Evolutionary conservation across 2,888 invertebrate genomes (phyloP).

Genomic region (Mermis nigrescens): DNA sequence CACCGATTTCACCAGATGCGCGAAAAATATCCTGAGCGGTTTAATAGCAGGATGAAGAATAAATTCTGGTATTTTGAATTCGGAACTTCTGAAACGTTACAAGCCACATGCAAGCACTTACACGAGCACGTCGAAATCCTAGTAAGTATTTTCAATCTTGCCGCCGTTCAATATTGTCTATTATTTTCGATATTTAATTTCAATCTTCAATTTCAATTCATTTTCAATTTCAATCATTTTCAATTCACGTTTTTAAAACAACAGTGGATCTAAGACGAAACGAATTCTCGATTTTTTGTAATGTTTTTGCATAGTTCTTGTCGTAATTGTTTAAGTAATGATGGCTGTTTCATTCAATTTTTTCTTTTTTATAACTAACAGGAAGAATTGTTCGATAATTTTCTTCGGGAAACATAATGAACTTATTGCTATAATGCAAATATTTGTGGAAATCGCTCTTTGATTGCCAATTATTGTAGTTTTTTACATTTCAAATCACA

Average conservation of each 20-base stretch:
- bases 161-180: neutral
- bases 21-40: slow-evolving; percentile 89
- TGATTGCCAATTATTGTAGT: no score
- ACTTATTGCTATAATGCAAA: no score
- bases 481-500: no score
- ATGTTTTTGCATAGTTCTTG: no score
- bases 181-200: neutral
- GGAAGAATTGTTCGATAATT: no score
- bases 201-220: neutral
- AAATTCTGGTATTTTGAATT: slow-evolving; percentile 97
- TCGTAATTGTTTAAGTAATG: no score
- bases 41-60: slow-evolving; percentile 90
- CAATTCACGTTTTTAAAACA: neutral
- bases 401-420: no score
- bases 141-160: slow-evolving; percentile 42
- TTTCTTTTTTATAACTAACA: no score
- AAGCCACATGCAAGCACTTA: slow-evolving; percentile 86
- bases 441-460: no score
- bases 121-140: slow-evolving; percentile 87
- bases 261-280: no score
- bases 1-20: slow-evolving; percentile 90
- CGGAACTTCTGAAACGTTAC: slow-evolving; percentile 85
- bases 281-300: no score
- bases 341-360: no score
- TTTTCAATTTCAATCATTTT: neutral